A percentile compares a stretch with the other conserved stretches of the same genome.
phyloP scores from a whole-genome alignment of 2,113 vertebrate genomes.

The Saimiri boliviensis region DNA sequence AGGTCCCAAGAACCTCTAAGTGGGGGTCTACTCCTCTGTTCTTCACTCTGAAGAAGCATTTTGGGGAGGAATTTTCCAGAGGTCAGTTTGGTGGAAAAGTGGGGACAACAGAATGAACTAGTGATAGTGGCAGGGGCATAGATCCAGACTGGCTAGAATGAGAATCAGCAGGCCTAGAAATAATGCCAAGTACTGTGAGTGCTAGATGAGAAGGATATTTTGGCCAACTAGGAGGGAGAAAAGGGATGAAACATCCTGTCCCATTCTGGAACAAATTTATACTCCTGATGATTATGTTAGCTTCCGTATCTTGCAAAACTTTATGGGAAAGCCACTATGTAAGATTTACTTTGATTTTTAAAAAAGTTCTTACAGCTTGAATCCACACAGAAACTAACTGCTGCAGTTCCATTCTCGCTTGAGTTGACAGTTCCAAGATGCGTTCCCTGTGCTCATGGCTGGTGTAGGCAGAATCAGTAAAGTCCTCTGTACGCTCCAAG shows the following conservation, averaged over 20 bases:
- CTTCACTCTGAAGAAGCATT: slow-evolving; percentile 14
- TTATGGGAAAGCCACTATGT: background rate
- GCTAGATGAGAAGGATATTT: background rate
- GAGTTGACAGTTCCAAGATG: slow-evolving; percentile 93
- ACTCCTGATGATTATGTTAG: background rate
- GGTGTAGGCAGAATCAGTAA: slow-evolving; percentile 98
- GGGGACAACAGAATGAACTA: background rate
- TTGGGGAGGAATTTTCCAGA: slow-evolving; percentile 3
- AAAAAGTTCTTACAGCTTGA: slow-evolving; percentile 90
- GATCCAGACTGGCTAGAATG: background rate
- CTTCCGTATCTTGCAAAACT: background rate
- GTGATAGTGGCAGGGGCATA: background rate
- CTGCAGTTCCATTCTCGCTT: slow-evolving; percentile 91
- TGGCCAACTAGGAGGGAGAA: background rate
- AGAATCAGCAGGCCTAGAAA: background rate
- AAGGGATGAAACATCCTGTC: background rate
- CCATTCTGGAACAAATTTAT: background rate
- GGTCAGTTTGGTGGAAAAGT: background rate
- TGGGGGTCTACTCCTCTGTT: background rate
- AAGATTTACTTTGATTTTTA: slow-evolving; percentile 75
- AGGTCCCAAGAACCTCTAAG: background rate
- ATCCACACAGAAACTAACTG: slow-evolving; percentile 93
- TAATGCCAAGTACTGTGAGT: background rate
- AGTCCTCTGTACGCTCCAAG: slow-evolving; percentile 96
- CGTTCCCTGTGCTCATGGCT: slow-evolving; percentile 96